A percentile compares a stretch with the other conserved stretches of the same genome.
Evolutionary conservation across 92 coral and sea anemone species (phyloP).

Genomic region (Palythoa heliodiscus): DNA sequence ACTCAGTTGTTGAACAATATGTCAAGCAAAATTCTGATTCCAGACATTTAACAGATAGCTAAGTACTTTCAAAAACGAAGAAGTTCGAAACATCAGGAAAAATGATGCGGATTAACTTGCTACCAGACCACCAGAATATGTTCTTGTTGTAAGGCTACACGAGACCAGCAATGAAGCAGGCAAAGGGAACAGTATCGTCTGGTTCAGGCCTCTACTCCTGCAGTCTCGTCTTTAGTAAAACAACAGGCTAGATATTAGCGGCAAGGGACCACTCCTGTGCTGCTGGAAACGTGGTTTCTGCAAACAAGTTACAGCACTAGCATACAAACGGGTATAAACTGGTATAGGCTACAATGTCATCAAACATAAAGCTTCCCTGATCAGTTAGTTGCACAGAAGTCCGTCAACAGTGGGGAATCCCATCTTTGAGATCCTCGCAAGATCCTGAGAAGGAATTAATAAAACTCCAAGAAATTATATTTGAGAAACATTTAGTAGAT

Average conservation of each 20-base stretch:
- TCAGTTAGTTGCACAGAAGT: slow-evolving; percentile 53
- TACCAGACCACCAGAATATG: slow-evolving; percentile 42
- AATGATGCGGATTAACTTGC: slow-evolving; percentile 44
- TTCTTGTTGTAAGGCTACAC: slow-evolving; percentile 64
- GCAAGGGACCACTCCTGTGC: slow-evolving; percentile 61
- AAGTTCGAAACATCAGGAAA: slow-evolving; percentile 61
- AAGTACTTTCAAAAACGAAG: slow-evolving; percentile 55
- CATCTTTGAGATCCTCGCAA: slow-evolving; percentile 51
- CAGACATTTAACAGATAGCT: slow-evolving; percentile 53
- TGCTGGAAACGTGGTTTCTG: slow-evolving; percentile 59
- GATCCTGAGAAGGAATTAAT: slow-evolving; percentile 62
- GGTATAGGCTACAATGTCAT: slow-evolving; percentile 50
- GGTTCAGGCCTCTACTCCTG: slow-evolving; percentile 60
- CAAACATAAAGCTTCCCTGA: slow-evolving; percentile 44
- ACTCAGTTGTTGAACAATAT: slow-evolving; percentile 47
- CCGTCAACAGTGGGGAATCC: slow-evolving; percentile 62
- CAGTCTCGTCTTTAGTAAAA: slow-evolving; percentile 43
- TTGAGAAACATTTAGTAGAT: slow-evolving; percentile 49
- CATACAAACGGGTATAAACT: slow-evolving; percentile 38
- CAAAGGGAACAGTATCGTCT: slow-evolving; percentile 40
- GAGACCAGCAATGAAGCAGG: slow-evolving; percentile 63
- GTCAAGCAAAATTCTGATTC: slow-evolving; percentile 29
- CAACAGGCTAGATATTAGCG: slow-evolving; percentile 57
- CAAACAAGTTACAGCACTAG: slow-evolving; percentile 59
- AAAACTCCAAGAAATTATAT: slow-evolving; percentile 49